phyloP scores from a whole-genome alignment of 2,797 vertebrate genomes.

The Hafferia zeledoni region DNA sequence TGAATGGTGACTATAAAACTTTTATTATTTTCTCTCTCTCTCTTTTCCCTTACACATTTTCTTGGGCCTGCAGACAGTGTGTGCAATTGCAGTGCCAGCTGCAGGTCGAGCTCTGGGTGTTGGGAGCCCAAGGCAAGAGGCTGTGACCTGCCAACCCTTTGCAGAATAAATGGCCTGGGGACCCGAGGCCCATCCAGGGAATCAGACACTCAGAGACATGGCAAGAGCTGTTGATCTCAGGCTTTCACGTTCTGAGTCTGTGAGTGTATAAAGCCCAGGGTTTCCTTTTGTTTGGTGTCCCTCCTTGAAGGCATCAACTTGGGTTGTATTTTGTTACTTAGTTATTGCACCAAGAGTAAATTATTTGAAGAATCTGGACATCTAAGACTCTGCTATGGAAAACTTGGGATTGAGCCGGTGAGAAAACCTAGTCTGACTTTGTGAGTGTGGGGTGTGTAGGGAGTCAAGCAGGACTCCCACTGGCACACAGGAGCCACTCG shows the following conservation, averaged over 20 bases:
- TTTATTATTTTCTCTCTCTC: background rate
- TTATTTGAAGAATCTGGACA: background rate
- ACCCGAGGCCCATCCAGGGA: too few species aligned
- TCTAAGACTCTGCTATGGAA: background rate
- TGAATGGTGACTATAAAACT: background rate
- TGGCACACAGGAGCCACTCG: background rate
- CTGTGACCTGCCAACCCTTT: too few species aligned
- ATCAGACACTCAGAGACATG: background rate
- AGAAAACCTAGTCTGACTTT: background rate
- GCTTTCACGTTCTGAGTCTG: too few species aligned
- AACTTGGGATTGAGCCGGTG: background rate
- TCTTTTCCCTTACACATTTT: background rate
- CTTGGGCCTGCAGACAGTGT: background rate
- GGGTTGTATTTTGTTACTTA: background rate
- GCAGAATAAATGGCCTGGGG: too few species aligned
- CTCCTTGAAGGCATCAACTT: fast-evolving
- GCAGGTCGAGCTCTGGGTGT: too few species aligned
- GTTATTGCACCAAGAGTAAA: background rate
- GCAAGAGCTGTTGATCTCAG: background rate
- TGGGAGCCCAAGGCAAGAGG: too few species aligned
- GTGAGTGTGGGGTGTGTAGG: background rate
- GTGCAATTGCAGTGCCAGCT: too few species aligned
- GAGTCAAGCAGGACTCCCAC: background rate
- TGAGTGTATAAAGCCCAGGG: background rate
- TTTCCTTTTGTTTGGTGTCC: background rate